Conservation (phyloP, 2,113 vertebrate species). For the Enhydra lutris region DNA sequence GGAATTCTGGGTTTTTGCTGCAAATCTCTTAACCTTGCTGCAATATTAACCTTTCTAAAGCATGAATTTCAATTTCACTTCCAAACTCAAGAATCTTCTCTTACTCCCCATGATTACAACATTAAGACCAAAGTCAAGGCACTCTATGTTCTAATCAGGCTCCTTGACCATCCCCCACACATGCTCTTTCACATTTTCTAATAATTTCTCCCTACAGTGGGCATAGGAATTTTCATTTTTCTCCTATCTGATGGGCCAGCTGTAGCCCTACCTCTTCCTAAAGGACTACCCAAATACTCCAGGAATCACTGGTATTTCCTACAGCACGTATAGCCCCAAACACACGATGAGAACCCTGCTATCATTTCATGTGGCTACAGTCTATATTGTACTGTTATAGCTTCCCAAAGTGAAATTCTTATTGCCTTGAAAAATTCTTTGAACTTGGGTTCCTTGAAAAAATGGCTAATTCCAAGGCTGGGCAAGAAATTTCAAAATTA, state of each 20-base stretch:
- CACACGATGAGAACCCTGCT: background rate
- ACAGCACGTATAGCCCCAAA: background rate
- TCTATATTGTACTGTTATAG: background rate
- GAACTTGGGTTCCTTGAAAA: slow-evolving; percentile 9
- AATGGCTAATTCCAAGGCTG: background rate
- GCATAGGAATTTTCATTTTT: background rate
- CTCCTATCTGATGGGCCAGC: background rate
- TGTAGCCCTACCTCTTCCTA: slow-evolving; percentile 14
- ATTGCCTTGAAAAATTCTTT: background rate
- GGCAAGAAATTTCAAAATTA: slow-evolving; percentile 19
- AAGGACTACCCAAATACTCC: background rate
- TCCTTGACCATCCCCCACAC: background rate
- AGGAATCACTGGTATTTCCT: background rate
- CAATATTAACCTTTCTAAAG: background rate
- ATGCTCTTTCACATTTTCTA: background rate
- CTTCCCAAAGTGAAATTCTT: background rate
- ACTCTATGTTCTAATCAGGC: background rate
- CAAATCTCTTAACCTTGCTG: background rate
- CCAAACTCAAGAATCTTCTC: background rate
- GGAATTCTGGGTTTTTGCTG: background rate
- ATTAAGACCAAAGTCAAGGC: background rate
- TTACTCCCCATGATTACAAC: background rate
- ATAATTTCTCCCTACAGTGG: background rate
- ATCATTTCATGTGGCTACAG: background rate
- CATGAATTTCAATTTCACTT: background rate